Percentiles rank a stretch among this genome's conserved stretches.
phyloP scores from a whole-genome alignment of 2,888 invertebrate genomes.

The Hetaerina titia region DNA sequence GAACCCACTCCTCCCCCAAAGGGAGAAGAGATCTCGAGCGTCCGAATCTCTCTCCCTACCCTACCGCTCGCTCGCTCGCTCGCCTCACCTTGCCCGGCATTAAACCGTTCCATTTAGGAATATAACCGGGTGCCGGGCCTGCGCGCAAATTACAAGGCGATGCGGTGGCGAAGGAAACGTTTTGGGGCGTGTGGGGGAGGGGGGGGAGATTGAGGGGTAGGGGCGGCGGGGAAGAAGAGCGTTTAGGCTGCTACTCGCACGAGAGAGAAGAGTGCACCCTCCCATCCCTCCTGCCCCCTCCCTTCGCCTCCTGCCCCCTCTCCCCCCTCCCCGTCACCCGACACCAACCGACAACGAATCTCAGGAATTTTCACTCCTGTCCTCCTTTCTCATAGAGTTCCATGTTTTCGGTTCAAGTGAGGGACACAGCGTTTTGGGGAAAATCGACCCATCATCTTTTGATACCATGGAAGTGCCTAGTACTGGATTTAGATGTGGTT shows the following conservation, averaged over 20 bases:
- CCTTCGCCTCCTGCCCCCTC: not conserved
- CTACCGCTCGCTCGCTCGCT: not conserved
- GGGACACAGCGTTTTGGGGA: no score
- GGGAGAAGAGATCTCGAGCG: not conserved
- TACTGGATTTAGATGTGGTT: no score
- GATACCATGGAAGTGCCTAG: no score
- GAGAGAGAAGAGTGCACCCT: no score
- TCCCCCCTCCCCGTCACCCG: not conserved
- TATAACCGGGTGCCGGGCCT: not conserved
- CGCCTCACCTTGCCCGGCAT: not conserved
- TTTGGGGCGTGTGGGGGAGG: not conserved
- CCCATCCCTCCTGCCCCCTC: no score
- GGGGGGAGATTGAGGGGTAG: not conserved
- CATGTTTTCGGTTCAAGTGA: no score
- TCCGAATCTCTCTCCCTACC: not conserved
- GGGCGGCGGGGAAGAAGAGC: not conserved
- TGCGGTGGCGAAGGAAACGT: not conserved
- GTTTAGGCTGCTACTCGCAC: no score
- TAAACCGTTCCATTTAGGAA: not conserved
- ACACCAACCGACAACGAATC: not conserved
- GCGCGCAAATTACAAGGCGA: slow-evolving; percentile 16
- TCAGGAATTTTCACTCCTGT: not conserved
- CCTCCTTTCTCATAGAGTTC: not conserved
- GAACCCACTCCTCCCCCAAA: no score
- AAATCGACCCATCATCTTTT: no score